Percentiles rank a stretch among this genome's conserved stretches.
Conservation (phyloP, 2,797 vertebrate genomes). For the Myotis myotis region DNA sequence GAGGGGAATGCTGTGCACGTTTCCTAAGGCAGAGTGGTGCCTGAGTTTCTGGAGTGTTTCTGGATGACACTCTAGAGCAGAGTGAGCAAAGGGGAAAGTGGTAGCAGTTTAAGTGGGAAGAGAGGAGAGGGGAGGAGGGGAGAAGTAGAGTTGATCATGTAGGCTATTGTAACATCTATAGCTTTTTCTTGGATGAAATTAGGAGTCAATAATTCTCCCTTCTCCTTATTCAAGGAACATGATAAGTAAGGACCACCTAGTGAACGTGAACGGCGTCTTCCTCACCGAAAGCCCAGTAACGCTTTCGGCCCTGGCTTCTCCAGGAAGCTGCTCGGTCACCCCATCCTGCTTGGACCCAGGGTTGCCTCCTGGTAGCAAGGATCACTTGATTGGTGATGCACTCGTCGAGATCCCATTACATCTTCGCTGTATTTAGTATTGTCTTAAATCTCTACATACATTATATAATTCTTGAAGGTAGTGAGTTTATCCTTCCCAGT, state of each 20-base stretch:
- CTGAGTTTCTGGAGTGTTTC: not conserved
- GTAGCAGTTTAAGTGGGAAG: not conserved
- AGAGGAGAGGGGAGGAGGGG: not conserved
- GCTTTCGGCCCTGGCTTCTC: no score
- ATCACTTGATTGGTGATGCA: not conserved
- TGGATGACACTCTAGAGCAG: not conserved
- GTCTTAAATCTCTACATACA: not conserved
- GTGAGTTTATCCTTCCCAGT: not conserved
- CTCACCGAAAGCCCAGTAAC: not conserved
- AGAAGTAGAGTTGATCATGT: not conserved
- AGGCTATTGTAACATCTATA: accelerated
- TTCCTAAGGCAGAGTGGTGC: not conserved
- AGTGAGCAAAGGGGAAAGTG: not conserved
- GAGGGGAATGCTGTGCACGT: not conserved
- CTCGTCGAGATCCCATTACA: not conserved
- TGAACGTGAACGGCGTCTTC: not conserved
- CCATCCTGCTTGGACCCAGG: not conserved
- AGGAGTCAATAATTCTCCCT: not conserved
- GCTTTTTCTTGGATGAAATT: not conserved
- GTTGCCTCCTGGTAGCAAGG: not conserved
- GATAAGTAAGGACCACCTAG: not conserved
- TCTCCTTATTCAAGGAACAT: not conserved
- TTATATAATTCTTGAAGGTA: not conserved
- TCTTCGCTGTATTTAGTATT: not conserved
- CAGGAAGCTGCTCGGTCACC: not conserved